Percentiles rank a stretch among this genome's conserved stretches.
Conservation (phyloP, 2,797 vertebrate species). For the Acipenser oxyrinchus region DNA sequence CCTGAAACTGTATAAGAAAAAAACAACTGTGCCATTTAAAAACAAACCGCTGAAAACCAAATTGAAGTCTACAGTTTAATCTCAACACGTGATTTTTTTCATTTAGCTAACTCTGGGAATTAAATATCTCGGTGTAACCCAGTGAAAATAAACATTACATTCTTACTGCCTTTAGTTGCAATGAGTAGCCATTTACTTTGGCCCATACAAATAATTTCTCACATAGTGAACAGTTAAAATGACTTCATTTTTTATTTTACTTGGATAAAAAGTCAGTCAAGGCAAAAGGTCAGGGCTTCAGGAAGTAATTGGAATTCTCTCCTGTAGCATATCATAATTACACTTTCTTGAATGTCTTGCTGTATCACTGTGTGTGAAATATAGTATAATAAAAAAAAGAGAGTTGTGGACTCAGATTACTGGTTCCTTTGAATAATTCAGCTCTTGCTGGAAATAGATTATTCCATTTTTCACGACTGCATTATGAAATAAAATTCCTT, state of each 20-base stretch:
- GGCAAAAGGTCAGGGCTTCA: neutral
- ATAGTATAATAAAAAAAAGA: conserved; percentile 35
- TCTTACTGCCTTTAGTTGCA: neutral
- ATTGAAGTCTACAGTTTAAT: no score
- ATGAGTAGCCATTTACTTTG: conserved; percentile 24
- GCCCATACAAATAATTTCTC: conserved; percentile 5
- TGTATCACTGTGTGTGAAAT: conserved; percentile 39
- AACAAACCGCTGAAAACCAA: no score
- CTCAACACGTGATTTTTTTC: conserved; percentile 10
- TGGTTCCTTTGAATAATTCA: conserved; percentile 40
- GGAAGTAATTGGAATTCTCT: conserved; percentile 13
- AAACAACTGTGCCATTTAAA: no score
- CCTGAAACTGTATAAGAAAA: no score
- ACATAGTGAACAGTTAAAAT: conserved; percentile 16
- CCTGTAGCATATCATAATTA: conserved; percentile 19
- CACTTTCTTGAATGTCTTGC: conserved; percentile 19
- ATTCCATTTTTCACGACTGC: conserved; percentile 8
- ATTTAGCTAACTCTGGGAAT: conserved; percentile 20
- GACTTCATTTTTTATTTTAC: conserved; percentile 31
- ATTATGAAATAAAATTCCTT: neutral
- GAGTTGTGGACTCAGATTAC: conserved; percentile 40
- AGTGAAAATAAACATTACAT: conserved; percentile 25
- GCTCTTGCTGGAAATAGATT: conserved; percentile 21
- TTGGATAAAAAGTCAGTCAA: conserved; percentile 18
- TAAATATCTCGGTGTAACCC: conserved; percentile 32